Base-by-base conservation (phyloP, 1,140 invertebrate species). In the Diabrotica virgifera region DNA sequence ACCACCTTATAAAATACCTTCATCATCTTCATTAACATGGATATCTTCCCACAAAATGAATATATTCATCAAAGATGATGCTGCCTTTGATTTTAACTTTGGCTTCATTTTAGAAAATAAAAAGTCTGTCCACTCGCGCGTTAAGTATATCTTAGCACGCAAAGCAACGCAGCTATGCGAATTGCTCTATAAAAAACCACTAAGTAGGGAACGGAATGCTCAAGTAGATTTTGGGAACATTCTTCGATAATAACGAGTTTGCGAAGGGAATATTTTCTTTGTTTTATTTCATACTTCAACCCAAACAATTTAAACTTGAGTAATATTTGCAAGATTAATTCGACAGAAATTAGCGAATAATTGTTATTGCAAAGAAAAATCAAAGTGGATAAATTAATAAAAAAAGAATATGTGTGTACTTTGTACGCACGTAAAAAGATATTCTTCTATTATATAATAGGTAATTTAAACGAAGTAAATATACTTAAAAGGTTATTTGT, bases 1-100 rank as follows among this genome's bases (percentile, higher is more conserved):
- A 46, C 40, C 40, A 10, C 8, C 40, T 46, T 46, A 46, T 46
- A 46, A 46, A 10, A 46, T n/a, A 46, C 40, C 40, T 46, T 46
- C 40, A 46, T 46, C 40, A 46, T 46, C 40, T 46, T 46, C 40
- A 46, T 46, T 46, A 46, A 46, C 40, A 46, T 46, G 40, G n/a
- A 10, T 46, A 10, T 46, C 40, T 46, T 46, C 40, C 40, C 40
- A 46, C 40, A 46, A 46, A 46, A 46, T 46, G 40, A 46, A 46
- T 46, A n/a, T 46, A 46, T 46, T 46, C 40, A 46, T 46, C 40
- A 46, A 46, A 46, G n/a, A 10, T 46, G 40, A 46, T 46, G 40
- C 40, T 46, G n/a, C 8, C 40, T 46, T 46, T 46, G 40, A 46
- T 46, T 46, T 46, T 46, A 10, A 10, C 40, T 46, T 24, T 24